Conservation (phyloP, 2,888 invertebrate species). For the Norana najaformis region DNA sequence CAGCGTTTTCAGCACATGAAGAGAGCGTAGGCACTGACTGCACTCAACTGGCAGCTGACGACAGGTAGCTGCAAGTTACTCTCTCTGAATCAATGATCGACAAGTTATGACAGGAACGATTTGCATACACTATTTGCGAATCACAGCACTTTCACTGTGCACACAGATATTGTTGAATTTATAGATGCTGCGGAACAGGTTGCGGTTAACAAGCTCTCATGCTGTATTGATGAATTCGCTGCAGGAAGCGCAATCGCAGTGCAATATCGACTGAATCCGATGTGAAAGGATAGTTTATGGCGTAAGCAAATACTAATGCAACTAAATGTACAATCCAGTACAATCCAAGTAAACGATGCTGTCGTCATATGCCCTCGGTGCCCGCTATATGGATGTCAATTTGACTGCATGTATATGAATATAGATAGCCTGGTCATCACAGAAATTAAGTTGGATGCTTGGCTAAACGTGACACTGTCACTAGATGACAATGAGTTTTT, state of each 20-base stretch:
- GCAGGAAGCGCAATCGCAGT: background rate
- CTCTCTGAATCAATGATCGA: too few relatives aligned
- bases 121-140: background rate
- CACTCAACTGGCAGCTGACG: background rate
- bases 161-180: background rate
- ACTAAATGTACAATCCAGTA: background rate
- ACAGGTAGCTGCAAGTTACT: background rate
- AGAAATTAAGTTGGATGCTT: too few relatives aligned
- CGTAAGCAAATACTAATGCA: too few relatives aligned
- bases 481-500: too few relatives aligned
- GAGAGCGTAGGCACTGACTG: background rate
- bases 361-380: background rate
- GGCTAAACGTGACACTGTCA: too few relatives aligned
- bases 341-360: background rate
- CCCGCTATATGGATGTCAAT: background rate
- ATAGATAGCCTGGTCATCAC: background rate
- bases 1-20: background rate
- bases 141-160: background rate
- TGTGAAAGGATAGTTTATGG: too few relatives aligned
- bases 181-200: too few relatives aligned
- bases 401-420: background rate
- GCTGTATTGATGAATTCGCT: background rate
- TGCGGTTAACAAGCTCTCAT: too few relatives aligned
- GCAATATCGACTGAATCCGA: background rate
- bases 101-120: too few relatives aligned